These are phyloP conservation scores for Galagoides demidoff DNA, from an alignment of 2,797 vertebrate genomes.

Conservation along the genomic window DNA sequence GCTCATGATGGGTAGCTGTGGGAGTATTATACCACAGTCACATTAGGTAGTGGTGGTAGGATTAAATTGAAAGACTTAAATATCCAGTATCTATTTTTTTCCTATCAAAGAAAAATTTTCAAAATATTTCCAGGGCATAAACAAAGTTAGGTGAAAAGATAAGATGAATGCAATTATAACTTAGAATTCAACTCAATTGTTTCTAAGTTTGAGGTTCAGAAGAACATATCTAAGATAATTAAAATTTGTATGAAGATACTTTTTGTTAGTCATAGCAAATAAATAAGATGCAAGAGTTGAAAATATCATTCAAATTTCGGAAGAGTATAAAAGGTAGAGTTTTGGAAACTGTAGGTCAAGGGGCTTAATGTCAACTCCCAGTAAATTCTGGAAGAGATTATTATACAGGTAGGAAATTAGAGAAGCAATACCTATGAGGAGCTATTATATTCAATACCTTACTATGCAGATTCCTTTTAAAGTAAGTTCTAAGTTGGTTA, in stretches of 20 bases:
- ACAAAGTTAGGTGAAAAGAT: neutral
- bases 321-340: neutral
- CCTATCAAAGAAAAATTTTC: neutral
- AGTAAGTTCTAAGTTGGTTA: neutral
- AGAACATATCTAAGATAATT: neutral
- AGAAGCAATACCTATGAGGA: neutral
- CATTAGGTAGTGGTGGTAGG: neutral
- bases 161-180: neutral
- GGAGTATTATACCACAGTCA: neutral
- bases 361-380: neutral
- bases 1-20: neutral
- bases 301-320: neutral
- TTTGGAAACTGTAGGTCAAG: neutral
- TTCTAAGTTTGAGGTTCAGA: neutral
- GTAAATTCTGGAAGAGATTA: constrained; percentile 25
- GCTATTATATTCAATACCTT: neutral
- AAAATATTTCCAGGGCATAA: constrained; percentile 2
- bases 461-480: neutral
- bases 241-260: neutral
- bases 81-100: neutral
- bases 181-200: neutral
- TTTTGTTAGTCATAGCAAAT: neutral
- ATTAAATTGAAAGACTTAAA: neutral
- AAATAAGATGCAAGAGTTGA: neutral
- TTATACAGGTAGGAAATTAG: neutral